These are phyloP conservation scores for Cynopterus brachyotis DNA, from an alignment of 2,113 vertebrate species.

Conservation along the genomic window DNA sequence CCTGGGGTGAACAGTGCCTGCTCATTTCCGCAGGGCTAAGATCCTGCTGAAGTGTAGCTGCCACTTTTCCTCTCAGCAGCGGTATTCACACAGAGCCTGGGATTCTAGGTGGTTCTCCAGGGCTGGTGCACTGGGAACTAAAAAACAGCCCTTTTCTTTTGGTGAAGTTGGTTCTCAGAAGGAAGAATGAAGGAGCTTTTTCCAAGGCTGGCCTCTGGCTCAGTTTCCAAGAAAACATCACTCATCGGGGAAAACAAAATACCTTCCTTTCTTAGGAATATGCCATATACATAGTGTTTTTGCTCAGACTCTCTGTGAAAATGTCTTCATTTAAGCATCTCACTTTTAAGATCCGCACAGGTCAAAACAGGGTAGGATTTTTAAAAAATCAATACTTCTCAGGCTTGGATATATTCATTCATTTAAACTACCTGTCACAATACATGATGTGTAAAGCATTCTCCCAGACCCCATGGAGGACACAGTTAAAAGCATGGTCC, in stretches of 20 bases:
- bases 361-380: background rate
- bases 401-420: background rate
- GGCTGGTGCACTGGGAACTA: background rate
- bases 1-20: background rate
- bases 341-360: background rate
- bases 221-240: background rate
- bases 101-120: background rate
- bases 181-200: background rate
- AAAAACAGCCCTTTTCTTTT: background rate
- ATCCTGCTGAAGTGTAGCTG: background rate
- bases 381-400: background rate
- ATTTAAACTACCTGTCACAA: constrained; percentile 19
- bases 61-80: background rate
- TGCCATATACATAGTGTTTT: background rate
- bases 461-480: background rate
- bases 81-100: background rate
- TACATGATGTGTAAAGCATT: background rate
- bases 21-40: background rate
- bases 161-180: background rate
- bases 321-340: background rate
- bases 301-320: background rate
- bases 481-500: background rate
- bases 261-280: background rate
- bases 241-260: background rate
- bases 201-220: background rate